Base-by-base conservation (phyloP, 2,797 vertebrate genomes). In the Argentina silus region DNA sequence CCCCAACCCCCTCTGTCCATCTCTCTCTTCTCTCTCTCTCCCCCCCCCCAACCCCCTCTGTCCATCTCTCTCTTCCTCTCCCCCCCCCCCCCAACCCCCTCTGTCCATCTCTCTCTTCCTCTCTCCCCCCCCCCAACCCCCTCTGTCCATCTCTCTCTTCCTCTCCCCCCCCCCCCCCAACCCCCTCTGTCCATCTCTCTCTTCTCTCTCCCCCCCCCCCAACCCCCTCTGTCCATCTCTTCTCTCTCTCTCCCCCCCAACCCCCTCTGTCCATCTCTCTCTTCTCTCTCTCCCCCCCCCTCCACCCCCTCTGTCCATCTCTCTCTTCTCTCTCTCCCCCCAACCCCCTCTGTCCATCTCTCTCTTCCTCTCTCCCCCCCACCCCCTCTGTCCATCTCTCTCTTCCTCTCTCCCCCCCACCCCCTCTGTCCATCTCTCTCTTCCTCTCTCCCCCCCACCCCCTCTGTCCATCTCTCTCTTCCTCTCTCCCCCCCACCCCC, bases 61-160 rank as follows among this genome's bases (percentile, higher is more conserved):
- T n/a, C n/a, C n/a, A 44, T 67, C 45, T 85, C 44, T 51, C 6
- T 73, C 67, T 69, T 43, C 76, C 7, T 12, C 67, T 85, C 44
- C 3, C 70, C 67, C 68, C 44, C 77, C 7, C 7, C 67, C 70
- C 65, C n/a, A n/a, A n/a, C n/a, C n/a, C n/a, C n/a, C n/a, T n/a
- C n/a, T n/a, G n/a, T n/a, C n/a, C n/a, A 44, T 67, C 45, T 85
- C 44, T 51, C 6, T 73, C 67, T 69, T 43, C 76, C 7, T 12
- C 67, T 85, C 44, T 5, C 70, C 67, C 68, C 44, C 77, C 7
- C 7, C 67, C 70, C 65, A 27, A n/a, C n/a, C n/a, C n/a, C n/a
- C n/a, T n/a, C n/a, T n/a, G n/a, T n/a, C n/a, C n/a, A 44, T 67
- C 45, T 85, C 44, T 51, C 6, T 73, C 67, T 69, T 43, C 76